Evolutionary conservation across 2,797 vertebrate species (phyloP).

Genomic region (Apodemus agrarius): DNA sequence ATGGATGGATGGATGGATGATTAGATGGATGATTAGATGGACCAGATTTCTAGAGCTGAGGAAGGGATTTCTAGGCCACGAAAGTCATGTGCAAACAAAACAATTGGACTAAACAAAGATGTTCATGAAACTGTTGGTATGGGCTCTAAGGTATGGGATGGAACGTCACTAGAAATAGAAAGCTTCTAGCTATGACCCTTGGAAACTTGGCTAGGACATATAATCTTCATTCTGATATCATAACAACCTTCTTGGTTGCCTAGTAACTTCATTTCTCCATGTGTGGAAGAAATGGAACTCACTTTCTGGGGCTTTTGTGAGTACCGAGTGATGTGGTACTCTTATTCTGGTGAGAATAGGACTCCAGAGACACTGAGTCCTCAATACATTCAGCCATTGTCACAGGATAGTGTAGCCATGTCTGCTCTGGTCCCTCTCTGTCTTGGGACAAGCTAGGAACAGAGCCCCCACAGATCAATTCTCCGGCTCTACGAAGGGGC

Average conservation of each 20-base stretch:
- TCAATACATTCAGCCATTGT: rapidly evolving
- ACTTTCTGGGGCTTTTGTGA: rapidly evolving
- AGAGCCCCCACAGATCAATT: rapidly evolving
- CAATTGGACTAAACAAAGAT: background rate
- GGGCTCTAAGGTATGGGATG: rapidly evolving
- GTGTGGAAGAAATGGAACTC: rapidly evolving
- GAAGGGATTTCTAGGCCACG: background rate
- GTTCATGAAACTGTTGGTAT: rapidly evolving
- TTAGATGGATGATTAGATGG: background rate
- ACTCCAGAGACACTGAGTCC: rapidly evolving
- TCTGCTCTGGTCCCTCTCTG: rapidly evolving
- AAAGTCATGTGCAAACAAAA: rapidly evolving
- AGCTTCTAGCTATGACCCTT: background rate
- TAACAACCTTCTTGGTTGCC: background rate
- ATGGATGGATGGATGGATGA: background rate
- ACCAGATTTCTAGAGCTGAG: background rate
- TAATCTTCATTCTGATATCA: background rate
- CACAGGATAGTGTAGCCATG: rapidly evolving
- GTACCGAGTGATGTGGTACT: background rate
- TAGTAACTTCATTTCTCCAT: background rate
- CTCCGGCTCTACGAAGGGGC: background rate
- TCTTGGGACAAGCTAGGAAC: background rate
- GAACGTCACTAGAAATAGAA: background rate
- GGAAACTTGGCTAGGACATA: background rate
- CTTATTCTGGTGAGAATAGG: background rate